A percentile compares a stretch with the other conserved stretches of the same genome.
phyloP scores from a whole-genome alignment of 1,140 invertebrate genomes.

The Aphidius ervi region DNA sequence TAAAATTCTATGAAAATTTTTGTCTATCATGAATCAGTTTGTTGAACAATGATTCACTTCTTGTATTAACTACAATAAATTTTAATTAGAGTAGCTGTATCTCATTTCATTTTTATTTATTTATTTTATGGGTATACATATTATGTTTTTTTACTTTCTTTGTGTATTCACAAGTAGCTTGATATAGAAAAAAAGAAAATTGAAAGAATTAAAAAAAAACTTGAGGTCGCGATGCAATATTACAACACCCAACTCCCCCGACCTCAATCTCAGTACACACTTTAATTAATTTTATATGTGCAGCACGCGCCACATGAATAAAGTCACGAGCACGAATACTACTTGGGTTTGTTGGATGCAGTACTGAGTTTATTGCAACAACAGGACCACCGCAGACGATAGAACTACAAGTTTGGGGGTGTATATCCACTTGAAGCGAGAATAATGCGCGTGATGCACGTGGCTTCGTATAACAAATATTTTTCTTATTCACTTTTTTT shows the following conservation, averaged over 20 bases:
- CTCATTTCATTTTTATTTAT: too few species aligned
- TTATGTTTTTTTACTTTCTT: too few species aligned
- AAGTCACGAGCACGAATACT: constrained; percentile 28
- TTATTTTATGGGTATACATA: too few species aligned
- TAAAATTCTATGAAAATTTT: too few species aligned
- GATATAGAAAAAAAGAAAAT: too few species aligned
- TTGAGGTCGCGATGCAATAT: too few species aligned
- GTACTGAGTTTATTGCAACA: not conserved
- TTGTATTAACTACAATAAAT: too few species aligned
- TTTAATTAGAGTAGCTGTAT: too few species aligned
- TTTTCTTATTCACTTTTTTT: constrained; percentile 7
- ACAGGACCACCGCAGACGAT: constrained; percentile 10
- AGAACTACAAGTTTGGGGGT: constrained; percentile 1
- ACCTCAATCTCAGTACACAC: constrained; percentile 26
- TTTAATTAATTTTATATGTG: constrained; percentile 51
- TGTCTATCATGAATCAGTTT: too few species aligned
- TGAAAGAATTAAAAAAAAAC: too few species aligned
- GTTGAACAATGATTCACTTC: too few species aligned
- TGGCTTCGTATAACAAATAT: constrained; percentile 17
- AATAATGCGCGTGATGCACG: constrained; percentile 12
- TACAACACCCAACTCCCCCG: constrained; percentile 13
- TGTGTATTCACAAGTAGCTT: too few species aligned
- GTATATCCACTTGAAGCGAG: constrained; percentile 8
- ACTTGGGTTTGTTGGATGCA: not conserved
- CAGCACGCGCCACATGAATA: constrained; percentile 27